These are phyloP conservation scores for Nebria salina DNA, from an alignment of 2,888 invertebrate genomes.

Conservation along the genomic window DNA sequence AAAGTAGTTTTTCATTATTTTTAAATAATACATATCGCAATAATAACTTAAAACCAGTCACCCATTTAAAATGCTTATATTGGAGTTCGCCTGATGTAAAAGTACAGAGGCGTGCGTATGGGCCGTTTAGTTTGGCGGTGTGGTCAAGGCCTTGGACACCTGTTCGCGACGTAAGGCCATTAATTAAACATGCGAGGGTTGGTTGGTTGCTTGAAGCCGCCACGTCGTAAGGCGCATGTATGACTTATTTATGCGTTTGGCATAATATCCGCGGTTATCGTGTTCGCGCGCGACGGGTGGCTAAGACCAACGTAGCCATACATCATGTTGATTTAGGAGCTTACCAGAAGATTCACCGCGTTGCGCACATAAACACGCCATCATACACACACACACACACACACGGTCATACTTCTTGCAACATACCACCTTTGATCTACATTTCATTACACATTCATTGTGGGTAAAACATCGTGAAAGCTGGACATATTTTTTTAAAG, in stretches of 20 bases:
- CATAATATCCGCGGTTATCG: slow-evolving; percentile 41
- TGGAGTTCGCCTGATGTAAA: too few species aligned
- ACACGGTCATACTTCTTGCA: not conserved
- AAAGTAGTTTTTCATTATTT: too few species aligned
- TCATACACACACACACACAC: not conserved
- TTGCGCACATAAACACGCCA: not conserved
- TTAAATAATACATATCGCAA: too few species aligned
- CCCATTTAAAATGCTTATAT: too few species aligned
- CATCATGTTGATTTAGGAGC: slow-evolving; percentile 41
- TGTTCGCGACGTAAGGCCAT: slow-evolving; percentile 6
- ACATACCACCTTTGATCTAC: not conserved
- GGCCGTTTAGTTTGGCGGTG: not conserved
- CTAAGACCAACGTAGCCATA: slow-evolving; percentile 14
- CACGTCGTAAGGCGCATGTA: slow-evolving; percentile 1
- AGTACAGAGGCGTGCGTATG: not conserved
- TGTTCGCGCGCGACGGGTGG: slow-evolving; percentile 29
- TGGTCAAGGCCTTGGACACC: slow-evolving; percentile 18
- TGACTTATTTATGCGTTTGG: slow-evolving; percentile 41
- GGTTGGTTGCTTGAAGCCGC: slow-evolving; percentile 4
- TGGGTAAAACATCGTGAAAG: not conserved
- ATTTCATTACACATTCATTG: not conserved
- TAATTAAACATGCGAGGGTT: slow-evolving; percentile 18
- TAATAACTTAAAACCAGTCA: too few species aligned
- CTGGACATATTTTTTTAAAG: not conserved
- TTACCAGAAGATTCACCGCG: slow-evolving; percentile 26